phyloP scores from a whole-genome alignment of 1,140 invertebrate species.

The Cydia fagiglandana region DNA sequence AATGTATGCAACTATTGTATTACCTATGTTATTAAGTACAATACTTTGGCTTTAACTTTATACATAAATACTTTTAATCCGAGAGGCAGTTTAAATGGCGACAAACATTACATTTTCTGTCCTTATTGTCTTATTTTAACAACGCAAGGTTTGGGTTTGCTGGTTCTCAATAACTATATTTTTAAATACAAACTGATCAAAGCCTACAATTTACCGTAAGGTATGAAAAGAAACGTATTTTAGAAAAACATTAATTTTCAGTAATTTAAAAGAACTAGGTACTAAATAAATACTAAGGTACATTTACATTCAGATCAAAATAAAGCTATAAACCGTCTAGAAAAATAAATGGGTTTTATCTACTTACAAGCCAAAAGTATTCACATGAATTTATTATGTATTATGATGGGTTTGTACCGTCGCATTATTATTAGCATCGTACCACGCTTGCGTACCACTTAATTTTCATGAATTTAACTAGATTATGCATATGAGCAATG shows the following conservation, averaged over 20 bases:
- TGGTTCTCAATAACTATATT: constrained; percentile 5
- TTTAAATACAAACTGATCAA: neutral
- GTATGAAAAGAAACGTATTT: too few species aligned
- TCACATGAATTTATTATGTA: neutral
- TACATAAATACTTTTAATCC: neutral
- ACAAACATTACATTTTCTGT: neutral
- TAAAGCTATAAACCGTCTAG: too few species aligned
- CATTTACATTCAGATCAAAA: too few species aligned
- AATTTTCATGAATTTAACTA: neutral
- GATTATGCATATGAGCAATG: constrained; percentile 23
- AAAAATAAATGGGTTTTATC: too few species aligned
- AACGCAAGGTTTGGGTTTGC: neutral
- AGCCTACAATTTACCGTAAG: too few species aligned
- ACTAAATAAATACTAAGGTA: too few species aligned
- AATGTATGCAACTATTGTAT: neutral
- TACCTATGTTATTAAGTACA: neutral
- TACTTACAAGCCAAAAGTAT: too few species aligned
- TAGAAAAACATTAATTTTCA: too few species aligned
- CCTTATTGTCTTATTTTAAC: neutral
- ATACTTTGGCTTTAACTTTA: neutral
- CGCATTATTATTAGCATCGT: constrained; percentile 16
- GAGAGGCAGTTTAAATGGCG: constrained; percentile 4
- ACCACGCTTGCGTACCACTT: neutral
- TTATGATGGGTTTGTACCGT: neutral
- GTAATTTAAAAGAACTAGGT: too few species aligned